These are phyloP conservation scores for Melanotaenia pygmaea DNA, from an alignment of 2,797 vertebrate species.

Conservation along the genomic window DNA sequence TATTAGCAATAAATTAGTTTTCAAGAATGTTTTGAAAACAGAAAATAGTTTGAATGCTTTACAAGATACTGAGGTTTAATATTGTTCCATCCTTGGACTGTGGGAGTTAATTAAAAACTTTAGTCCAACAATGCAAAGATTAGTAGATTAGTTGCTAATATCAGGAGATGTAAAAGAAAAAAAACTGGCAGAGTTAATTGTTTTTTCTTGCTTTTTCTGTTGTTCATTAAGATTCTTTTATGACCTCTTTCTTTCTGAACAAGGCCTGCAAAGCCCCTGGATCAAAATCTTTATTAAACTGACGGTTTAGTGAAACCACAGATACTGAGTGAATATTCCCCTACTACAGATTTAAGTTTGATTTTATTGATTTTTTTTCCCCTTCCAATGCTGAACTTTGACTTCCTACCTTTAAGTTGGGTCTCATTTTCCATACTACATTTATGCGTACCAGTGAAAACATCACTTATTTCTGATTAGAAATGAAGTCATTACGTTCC, in stretches of 20 bases:
- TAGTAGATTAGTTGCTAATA: not conserved
- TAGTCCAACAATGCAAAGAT: not conserved
- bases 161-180: not conserved
- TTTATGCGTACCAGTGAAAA: not conserved
- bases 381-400: too few relatives aligned
- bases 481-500: not conserved
- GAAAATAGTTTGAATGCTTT: too few relatives aligned
- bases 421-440: not conserved
- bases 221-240: not conserved
- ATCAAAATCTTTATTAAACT: not conserved
- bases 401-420: too few relatives aligned
- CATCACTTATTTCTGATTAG: not conserved
- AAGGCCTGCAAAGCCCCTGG: not conserved
- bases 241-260: not conserved
- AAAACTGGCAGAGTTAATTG: not conserved
- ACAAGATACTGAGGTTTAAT: too few relatives aligned
- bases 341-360: too few relatives aligned
- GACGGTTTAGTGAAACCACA: too few relatives aligned
- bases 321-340: too few relatives aligned
- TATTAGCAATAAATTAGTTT: not conserved
- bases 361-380: too few relatives aligned
- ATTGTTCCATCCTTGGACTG: too few relatives aligned
- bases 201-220: not conserved
- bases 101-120: not conserved
- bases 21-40: too few relatives aligned